Base-by-base conservation (phyloP, 2,113 vertebrate species). In the Oostethus manadensis region DNA sequence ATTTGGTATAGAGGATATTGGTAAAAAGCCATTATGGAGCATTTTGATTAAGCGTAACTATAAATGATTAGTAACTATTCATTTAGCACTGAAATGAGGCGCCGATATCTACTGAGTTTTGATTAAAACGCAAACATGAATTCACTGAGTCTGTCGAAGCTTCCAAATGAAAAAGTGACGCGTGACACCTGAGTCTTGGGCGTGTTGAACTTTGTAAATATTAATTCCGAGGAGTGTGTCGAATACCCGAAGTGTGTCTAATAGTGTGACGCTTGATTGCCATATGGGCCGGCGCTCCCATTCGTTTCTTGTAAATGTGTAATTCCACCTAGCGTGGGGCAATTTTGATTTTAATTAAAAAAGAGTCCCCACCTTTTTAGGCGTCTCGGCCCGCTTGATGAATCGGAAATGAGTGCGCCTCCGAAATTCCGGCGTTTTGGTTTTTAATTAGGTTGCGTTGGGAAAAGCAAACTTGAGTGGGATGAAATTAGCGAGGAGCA, bases 311-410 rank as follows among this genome's bases (percentile, higher is more conserved):
- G 77, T 87, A 84, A 87, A 88, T 86, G 83, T 88, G 81, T 86
- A 87, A 88, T 88, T 89, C 79, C 78, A 81, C 80, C 77, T 79
- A 81, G 82, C 68, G 67, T 68, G 45, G 76, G 73, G 83, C 82
- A 85, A 86, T 89, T 89, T 85, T 73, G 74, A 82, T 81, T 89
- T 89, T 88, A 86, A 88, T 87, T 87, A 86, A 87, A 85, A 73
- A 80, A 54, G 33, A 42, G 38, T 73, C 69, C 69, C 71, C 82
- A 84, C 82, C 82, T 83, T 87, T 82, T 82, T 68, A 71, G 60
- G 70, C 44, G 63, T 72, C 67, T 58, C 79, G 71, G 77, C 51
- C 46, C 18, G 68, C 56, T 60, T 86, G 87, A 88, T 88, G 78
- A 89, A 84, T 87, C 84, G 79, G 72, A 88, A 85, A 79, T 75